A percentile compares a stretch with the other conserved stretches of the same genome.
phyloP scores from a whole-genome alignment of 2,797 vertebrate genomes.

The Rousettus madagascariensis region DNA sequence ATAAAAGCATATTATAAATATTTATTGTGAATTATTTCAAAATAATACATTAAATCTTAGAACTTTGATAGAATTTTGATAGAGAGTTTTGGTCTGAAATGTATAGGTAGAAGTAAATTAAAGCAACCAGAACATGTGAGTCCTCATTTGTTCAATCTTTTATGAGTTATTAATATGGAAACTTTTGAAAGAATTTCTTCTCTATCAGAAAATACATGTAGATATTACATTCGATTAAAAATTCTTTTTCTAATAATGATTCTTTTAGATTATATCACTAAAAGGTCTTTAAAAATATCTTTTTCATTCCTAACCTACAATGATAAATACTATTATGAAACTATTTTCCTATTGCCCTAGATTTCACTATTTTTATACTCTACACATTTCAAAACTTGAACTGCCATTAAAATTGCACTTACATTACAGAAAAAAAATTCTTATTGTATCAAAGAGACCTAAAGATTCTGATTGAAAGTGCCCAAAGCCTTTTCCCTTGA shows the following conservation, averaged over 20 bases:
- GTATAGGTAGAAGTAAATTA: neutral
- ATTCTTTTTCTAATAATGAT: neutral
- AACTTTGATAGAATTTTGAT: neutral
- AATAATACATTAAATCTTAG: neutral
- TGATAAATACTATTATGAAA: neutral
- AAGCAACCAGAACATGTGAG: neutral
- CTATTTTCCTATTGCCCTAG: neutral
- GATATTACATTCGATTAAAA: neutral
- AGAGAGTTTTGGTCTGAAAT: neutral
- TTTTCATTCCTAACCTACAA: neutral
- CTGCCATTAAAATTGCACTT: conserved; percentile 19
- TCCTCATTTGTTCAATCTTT: neutral
- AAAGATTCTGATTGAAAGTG: neutral
- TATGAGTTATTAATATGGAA: conserved; percentile 2
- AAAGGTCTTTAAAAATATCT: neutral
- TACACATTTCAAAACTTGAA: neutral
- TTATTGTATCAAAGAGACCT: neutral
- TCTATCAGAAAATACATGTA: neutral
- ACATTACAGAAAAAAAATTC: neutral
- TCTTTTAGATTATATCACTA: neutral
- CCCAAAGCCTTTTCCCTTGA: neutral
- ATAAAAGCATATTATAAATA: neutral
- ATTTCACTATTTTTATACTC: conserved; percentile 14
- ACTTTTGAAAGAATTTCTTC: neutral
- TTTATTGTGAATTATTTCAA: conserved; percentile 12